Evolutionary conservation across 2,113 vertebrate species (phyloP).

Genomic region (Aptenodytes patagonicus): DNA sequence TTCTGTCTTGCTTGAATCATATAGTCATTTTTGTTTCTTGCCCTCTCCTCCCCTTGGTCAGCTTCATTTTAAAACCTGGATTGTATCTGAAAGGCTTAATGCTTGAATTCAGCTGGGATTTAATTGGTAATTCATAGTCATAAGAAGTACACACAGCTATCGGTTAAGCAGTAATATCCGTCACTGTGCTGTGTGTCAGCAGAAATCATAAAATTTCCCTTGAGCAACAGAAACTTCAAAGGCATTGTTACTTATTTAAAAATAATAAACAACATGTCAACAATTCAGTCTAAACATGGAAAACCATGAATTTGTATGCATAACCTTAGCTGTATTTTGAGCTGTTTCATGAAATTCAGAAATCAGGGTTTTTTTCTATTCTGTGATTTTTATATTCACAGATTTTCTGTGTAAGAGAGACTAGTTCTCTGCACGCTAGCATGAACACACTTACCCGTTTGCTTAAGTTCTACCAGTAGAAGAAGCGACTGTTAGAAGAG

Average conservation of each 20-base stretch:
- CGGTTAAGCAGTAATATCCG: constrained; percentile 48
- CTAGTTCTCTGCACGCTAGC: neutral
- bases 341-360: neutral
- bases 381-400: neutral
- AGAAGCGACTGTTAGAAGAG: neutral
- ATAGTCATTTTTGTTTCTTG: neutral
- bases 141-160: constrained; percentile 34
- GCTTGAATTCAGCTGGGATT: neutral
- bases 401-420: neutral
- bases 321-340: neutral
- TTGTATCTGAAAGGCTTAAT: constrained; percentile 38
- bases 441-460: neutral
- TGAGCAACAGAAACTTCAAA: constrained; percentile 50
- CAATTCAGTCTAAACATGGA: constrained; percentile 17
- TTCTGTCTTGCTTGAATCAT: neutral
- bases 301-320: neutral
- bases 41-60: neutral
- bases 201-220: constrained; percentile 52
- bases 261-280: constrained; percentile 37
- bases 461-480: neutral
- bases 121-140: constrained; percentile 36
- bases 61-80: constrained; percentile 27
- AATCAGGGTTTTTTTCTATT: neutral
- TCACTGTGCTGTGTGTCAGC: constrained; percentile 47
- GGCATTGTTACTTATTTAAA: constrained; percentile 59